These are phyloP conservation scores for Gortyna flavago DNA, from an alignment of 2,888 invertebrate species.

Conservation along the genomic window DNA sequence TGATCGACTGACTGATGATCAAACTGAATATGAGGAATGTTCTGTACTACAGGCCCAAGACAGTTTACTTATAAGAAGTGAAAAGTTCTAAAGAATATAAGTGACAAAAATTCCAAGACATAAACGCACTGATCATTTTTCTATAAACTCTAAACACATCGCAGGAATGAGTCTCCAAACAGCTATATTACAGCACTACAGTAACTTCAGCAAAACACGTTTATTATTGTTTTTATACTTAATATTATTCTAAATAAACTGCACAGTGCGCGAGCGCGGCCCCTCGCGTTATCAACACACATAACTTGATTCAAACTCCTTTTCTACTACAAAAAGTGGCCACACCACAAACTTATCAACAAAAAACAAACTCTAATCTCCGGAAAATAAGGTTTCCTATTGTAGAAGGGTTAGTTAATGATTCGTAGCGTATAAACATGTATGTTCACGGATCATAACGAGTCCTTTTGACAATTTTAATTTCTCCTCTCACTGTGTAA, in stretches of 20 bases:
- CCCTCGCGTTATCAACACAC: slow-evolving; percentile 30
- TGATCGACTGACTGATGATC: no score
- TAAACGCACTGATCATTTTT: background rate
- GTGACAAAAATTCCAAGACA: no score
- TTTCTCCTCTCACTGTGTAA: slow-evolving; percentile 66
- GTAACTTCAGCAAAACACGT: slow-evolving; percentile 37
- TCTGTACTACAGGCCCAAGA: background rate
- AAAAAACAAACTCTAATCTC: background rate
- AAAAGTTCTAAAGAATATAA: no score
- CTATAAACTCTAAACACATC: background rate
- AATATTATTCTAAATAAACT: slow-evolving; percentile 45
- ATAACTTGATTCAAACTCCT: slow-evolving; percentile 49
- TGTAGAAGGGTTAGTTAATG: background rate
- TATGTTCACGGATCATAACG: slow-evolving; percentile 56
- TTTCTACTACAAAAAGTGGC: slow-evolving; percentile 43
- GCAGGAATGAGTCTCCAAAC: slow-evolving; percentile 18
- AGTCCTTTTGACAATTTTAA: slow-evolving; percentile 72
- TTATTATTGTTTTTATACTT: slow-evolving; percentile 39
- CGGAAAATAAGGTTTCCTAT: slow-evolving; percentile 17
- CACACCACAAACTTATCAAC: background rate
- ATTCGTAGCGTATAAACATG: slow-evolving; percentile 47
- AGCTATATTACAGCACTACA: slow-evolving; percentile 2
- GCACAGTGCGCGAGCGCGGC: slow-evolving; percentile 13
- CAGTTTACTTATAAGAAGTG: background rate
- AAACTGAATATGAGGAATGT: no score